phyloP scores from a whole-genome alignment of 2,113 vertebrate species.

The Eira barbara region DNA sequence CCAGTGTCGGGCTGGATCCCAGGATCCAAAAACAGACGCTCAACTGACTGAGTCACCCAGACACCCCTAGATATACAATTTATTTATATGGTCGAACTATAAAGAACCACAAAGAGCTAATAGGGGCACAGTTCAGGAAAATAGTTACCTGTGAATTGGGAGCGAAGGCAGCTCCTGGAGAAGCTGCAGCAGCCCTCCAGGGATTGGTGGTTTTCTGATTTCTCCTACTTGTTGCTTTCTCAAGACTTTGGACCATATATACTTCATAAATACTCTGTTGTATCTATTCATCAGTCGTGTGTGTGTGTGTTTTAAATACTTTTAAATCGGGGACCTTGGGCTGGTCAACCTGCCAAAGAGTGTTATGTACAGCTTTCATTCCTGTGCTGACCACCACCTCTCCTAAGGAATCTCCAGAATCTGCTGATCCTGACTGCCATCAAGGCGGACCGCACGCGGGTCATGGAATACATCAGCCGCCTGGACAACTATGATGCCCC shows the following conservation, averaged over 20 bases:
- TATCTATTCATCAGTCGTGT: not conserved
- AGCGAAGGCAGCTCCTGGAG: too few relatives aligned
- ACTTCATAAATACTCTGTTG: not conserved
- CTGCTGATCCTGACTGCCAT: conserved; percentile 95
- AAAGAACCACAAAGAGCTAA: not conserved
- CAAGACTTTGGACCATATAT: not conserved
- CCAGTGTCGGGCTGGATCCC: not conserved
- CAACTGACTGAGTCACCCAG: not conserved
- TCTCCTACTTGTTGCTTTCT: not conserved
- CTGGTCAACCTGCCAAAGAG: not conserved
- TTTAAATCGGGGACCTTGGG: not conserved
- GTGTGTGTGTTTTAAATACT: not conserved
- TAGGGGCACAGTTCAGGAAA: not conserved
- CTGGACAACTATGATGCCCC: conserved; percentile 95
- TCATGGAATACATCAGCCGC: conserved; percentile 95
- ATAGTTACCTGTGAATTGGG: not conserved
- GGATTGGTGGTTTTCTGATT: not conserved
- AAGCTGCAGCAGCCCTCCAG: not conserved
- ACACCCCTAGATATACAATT: not conserved
- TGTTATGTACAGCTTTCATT: too few relatives aligned
- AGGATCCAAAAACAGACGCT: not conserved
- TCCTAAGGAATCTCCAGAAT: conserved; percentile 93
- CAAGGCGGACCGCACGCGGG: conserved; percentile 92
- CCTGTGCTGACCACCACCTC: not conserved
- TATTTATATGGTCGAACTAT: not conserved